A percentile compares a stretch with the other conserved stretches of the same genome.
Conservation (phyloP, 2,113 vertebrate species). For the Passer montanus region DNA sequence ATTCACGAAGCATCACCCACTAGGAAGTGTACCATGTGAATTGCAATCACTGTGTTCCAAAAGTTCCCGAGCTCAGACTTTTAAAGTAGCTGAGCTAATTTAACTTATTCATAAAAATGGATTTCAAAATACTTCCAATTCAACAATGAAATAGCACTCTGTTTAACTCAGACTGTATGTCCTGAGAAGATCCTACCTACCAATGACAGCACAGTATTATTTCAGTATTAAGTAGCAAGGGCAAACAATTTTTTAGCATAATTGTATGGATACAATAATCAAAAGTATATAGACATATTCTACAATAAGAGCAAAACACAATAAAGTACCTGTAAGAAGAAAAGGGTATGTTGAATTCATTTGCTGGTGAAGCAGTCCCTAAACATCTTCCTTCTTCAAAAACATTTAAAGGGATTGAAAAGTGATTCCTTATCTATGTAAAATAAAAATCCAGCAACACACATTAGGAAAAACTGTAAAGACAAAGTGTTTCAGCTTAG, state of each 20-base stretch:
- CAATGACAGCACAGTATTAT: neutral
- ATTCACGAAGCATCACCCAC: neutral
- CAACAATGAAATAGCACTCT: neutral
- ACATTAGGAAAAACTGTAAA: neutral
- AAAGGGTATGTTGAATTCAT: constrained; percentile 92
- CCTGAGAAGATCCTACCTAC: neutral
- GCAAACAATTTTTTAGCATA: neutral
- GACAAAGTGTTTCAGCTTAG: neutral
- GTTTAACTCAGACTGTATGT: neutral
- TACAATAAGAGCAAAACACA: neutral
- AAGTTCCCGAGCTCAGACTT: neutral
- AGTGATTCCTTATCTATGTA: constrained; percentile 92
- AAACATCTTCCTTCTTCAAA: constrained; percentile 85
- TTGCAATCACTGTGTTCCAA: neutral
- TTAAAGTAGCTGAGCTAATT: neutral
- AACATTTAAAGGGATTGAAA: constrained; percentile 86
- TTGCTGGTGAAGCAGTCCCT: constrained; percentile 82
- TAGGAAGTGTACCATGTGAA: too few relatives aligned
- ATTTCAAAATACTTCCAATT: neutral
- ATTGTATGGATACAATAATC: neutral
- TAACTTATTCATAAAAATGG: neutral
- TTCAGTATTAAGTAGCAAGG: neutral
- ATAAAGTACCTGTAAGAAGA: constrained; percentile 85
- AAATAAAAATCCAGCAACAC: constrained; percentile 14
- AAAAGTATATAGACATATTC: neutral